Evolutionary conservation across 2,113 vertebrate genomes (phyloP).

Genomic region (Apaloderma vittatum): DNA sequence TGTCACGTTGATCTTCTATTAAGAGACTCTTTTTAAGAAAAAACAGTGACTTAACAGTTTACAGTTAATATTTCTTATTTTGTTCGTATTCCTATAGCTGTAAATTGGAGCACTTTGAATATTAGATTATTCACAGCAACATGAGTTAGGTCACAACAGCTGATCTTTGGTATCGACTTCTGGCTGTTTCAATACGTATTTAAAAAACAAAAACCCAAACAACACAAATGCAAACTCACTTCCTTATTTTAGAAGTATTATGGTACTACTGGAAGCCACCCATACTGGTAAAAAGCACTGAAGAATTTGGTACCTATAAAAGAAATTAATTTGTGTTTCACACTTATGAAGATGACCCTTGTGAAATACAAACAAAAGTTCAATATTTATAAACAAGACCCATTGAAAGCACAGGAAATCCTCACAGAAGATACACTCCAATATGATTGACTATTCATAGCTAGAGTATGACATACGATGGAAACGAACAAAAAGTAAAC

Average conservation of each 20-base stretch:
- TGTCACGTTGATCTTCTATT: not conserved
- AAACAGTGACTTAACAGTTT: not conserved
- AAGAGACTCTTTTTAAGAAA: not conserved
- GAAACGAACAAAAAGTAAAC: constrained; percentile 64
- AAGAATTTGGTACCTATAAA: constrained; percentile 41
- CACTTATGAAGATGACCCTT: constrained; percentile 38
- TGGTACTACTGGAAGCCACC: constrained; percentile 13
- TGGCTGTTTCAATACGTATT: not conserved
- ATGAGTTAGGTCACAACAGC: not conserved
- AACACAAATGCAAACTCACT: not conserved
- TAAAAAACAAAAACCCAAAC: not conserved
- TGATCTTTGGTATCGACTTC: not conserved
- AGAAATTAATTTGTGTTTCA: constrained; percentile 44
- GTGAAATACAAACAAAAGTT: constrained; percentile 67
- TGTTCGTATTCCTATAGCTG: not conserved
- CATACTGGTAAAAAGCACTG: constrained; percentile 26
- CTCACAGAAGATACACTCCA: not conserved
- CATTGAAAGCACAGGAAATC: constrained; percentile 46
- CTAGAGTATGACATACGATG: not conserved
- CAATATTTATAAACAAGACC: constrained; percentile 81
- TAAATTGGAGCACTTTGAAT: not conserved
- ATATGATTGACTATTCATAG: constrained; percentile 20
- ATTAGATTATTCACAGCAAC: not conserved
- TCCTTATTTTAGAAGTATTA: not conserved
- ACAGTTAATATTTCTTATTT: not conserved